Evolutionary conservation across 1,140 invertebrate species (phyloP), one percentile per base, ranked within the genome.

Genomic region (Cherax destructor): DNA sequence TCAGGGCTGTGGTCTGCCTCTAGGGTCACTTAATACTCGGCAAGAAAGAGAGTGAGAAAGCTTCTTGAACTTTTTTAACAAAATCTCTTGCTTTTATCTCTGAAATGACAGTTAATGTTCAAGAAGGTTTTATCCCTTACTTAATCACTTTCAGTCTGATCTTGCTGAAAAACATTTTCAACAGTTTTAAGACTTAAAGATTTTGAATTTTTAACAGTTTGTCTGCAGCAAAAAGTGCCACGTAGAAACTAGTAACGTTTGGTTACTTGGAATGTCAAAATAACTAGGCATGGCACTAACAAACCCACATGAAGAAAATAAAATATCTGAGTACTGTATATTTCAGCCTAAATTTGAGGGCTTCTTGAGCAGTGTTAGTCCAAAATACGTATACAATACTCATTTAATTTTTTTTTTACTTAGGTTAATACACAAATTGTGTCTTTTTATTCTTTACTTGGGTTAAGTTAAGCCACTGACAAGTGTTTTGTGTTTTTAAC

Each of bases 151-250:
- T 91, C 83, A 85, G 52, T 79, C 77, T 85, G 74, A 65, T 91
- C 88, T 91, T 91, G 88, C 88, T 91, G 88, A 91, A 78, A 56
- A 85, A 80, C 56, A 83, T 72, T 89, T 65, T 85, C 81, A 91
- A 85, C 69, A 84, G 18, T 91, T 77, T 84, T 79, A 91, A 85
- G 88, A 91, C 84, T 91, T 85, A 85, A 91, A 69, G 84, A 85
- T 91, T 91, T 91, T 83, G 84, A 91, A 77, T 91, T 90, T 91
- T 85, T 81, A 47, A 61, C 24, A 91, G 88, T 85, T 91, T 91
- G 61, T 49, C 76, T 91, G 88, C 88, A 91, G 88, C 88, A 91
- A 83, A 84, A 72, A 18, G 10, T 56, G 41, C 56, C 83, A 13
- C 30, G 5, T 41, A 2, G 21, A 72, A 74, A 72, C 24, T 24